phyloP scores from a whole-genome alignment of 2,888 invertebrate species.

The Cephus pulcher region DNA sequence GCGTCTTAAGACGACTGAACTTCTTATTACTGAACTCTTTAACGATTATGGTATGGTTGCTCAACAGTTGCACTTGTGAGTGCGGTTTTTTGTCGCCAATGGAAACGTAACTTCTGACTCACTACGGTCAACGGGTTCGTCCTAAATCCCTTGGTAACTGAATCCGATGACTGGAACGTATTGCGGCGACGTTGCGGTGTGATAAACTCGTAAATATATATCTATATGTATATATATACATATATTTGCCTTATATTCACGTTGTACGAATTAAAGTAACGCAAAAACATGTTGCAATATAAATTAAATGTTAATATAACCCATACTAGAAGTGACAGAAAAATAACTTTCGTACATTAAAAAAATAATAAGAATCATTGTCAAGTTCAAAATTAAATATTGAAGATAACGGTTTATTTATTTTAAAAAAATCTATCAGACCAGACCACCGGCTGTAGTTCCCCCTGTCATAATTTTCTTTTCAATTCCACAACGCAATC shows the following conservation, averaged over 20 bases:
- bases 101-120: background rate
- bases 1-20: background rate
- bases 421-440: background rate
- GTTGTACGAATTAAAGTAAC: background rate
- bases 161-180: background rate
- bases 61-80: background rate
- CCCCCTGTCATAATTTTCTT: background rate
- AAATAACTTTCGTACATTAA: too few species aligned
- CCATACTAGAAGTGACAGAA: too few species aligned
- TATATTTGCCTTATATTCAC: background rate
- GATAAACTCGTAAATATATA: background rate
- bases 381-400: background rate
- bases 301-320: too few species aligned
- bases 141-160: background rate
- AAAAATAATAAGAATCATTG: background rate
- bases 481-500: background rate
- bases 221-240: too few species aligned
- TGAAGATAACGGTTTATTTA: background rate
- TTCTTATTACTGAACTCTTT: background rate
- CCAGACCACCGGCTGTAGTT: background rate
- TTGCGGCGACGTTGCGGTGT: background rate
- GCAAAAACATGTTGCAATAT: too few species aligned
- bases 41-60: background rate
- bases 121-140: background rate
- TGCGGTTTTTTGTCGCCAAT: background rate